Evolutionary conservation across 2,797 vertebrate species (phyloP).

Genomic region (Danio tinwini): DNA sequence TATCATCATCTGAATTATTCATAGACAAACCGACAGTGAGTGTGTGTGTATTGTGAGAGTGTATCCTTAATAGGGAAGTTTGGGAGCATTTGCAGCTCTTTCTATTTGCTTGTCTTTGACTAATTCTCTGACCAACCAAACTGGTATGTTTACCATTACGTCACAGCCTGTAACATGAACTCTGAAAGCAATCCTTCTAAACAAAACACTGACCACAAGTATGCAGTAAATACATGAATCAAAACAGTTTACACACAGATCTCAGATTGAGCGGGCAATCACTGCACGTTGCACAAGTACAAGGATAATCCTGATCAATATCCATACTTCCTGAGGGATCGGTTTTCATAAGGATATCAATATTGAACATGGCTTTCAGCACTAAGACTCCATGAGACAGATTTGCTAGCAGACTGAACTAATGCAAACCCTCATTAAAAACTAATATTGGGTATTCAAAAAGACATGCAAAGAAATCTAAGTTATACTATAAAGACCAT

Average conservation of each 20-base stretch:
- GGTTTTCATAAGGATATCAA: conserved; percentile 80
- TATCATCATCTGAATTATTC: conserved; percentile 47
- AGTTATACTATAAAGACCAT: no score
- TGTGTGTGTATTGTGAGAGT: neutral
- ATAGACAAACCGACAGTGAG: conserved; percentile 22
- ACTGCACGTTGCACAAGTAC: conserved; percentile 66
- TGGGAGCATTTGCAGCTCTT: conserved; percentile 12
- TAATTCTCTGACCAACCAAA: neutral
- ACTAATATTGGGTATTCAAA: neutral
- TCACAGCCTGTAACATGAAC: neutral
- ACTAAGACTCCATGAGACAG: conserved; percentile 52
- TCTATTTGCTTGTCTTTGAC: neutral
- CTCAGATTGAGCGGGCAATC: conserved; percentile 61
- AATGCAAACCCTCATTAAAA: neutral
- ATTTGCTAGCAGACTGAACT: neutral
- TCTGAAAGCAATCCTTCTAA: conserved; percentile 12
- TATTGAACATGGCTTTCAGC: conserved; percentile 79
- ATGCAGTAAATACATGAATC: conserved; percentile 7
- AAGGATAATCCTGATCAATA: conserved; percentile 74
- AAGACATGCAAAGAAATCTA: neutral
- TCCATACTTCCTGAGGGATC: conserved; percentile 79
- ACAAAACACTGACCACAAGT: conserved; percentile 24
- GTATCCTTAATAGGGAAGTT: neutral
- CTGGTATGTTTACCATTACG: neutral
- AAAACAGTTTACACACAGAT: conserved; percentile 41